Evolutionary conservation across 2,888 invertebrate genomes (phyloP), one percentile per base, ranked within the genome.

Genomic region (Ormyrus thymus): DNA sequence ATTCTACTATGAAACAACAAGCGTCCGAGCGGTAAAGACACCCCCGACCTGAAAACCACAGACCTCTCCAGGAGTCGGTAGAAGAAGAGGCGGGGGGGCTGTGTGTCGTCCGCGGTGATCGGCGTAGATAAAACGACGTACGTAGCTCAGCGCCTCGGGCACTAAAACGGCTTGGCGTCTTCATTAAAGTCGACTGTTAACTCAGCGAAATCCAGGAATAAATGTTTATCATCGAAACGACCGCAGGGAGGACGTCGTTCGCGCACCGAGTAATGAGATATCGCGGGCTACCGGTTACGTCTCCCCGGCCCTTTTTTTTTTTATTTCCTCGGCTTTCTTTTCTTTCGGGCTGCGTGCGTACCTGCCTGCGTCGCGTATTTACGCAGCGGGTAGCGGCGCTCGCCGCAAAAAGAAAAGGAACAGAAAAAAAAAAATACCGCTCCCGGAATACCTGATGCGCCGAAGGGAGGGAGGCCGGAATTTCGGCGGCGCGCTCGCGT

Each of bases 151-250:
- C 66, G 69, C 79, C 64, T 53, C 46, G n/a, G 72, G 72, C 68
- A 76, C 59, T 75, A 76, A 76, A 79, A 56, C 48, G 43, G 8
- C 51, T 6, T 15, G 11, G 68, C 72, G 72, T 76, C 76, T 79
- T 79, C 76, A 76, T 79, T 79, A 79, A 72, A 79, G 56, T 48
- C 48, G 71, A 62, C 71, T 71, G 76, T 76, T 79, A 79, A 66
- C 75, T 71, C 76, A 68, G 71, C 71, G 68, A 75, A 70, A 79
- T 75, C 75, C 75, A 43, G 56, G 74, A 62, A 79, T 72, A 76
- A 79, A 79, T 79, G 76, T 79, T 79, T 79, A 79, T 76, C 76
- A 79, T 79, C 66, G 71, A 15, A 58, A 68, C 58, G 66, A 73
- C 66, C 61, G 75, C 15, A 65, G 11, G 46, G 51, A 66, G 50